Conservation (phyloP, 2,113 vertebrate genomes). For the Psilopsiagon aymara region DNA sequence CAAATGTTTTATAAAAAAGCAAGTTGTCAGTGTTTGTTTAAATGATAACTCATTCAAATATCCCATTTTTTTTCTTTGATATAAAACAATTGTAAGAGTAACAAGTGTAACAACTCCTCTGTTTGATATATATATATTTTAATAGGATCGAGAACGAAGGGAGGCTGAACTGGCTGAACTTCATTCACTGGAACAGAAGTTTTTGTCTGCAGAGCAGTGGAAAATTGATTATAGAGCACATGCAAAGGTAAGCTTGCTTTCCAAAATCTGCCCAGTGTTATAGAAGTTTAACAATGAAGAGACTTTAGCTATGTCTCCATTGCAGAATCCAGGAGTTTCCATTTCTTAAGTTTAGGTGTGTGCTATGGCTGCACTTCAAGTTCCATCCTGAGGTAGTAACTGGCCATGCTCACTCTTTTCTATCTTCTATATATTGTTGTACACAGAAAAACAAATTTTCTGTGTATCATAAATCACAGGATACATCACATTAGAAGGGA, state of each 20-base stretch:
- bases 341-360: background rate
- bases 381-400: background rate
- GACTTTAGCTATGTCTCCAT: background rate
- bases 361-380: background rate
- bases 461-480: background rate
- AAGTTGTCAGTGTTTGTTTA: background rate
- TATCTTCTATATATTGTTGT: background rate
- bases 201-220: constrained; percentile 73
- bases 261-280: background rate
- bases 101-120: background rate
- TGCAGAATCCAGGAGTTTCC: background rate
- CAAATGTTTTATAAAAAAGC: background rate
- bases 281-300: background rate
- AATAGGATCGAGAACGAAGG: constrained; percentile 79
- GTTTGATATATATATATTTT: background rate
- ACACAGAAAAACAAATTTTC: background rate
- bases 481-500: background rate
- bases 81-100: background rate
- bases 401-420: background rate
- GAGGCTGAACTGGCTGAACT: constrained; percentile 84
- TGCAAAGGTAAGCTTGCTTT: constrained; percentile 73
- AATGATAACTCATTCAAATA: background rate
- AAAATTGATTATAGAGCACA: constrained; percentile 67
- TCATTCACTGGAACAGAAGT: constrained; percentile 76
- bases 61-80: background rate